Conservation (phyloP, 2,888 invertebrate species). For the Fragum fragum region DNA sequence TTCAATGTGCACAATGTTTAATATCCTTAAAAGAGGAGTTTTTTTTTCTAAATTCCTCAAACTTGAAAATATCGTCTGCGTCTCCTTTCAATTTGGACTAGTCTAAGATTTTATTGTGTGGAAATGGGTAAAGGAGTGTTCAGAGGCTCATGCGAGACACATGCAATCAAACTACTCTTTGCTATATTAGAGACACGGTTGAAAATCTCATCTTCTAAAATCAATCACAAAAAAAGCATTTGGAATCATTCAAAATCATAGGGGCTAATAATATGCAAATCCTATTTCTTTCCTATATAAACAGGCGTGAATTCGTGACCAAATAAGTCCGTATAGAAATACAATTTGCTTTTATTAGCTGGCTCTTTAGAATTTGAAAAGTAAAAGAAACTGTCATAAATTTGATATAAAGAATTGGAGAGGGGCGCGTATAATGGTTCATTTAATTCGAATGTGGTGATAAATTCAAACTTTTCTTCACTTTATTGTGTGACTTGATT, state of each 20-base stretch:
- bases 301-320: conserved; percentile 3
- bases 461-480: background rate
- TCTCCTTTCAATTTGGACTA: too few species aligned
- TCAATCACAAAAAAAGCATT: background rate
- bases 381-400: conserved; percentile 31
- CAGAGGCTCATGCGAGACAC: too few species aligned
- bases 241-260: background rate
- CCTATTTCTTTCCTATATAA: background rate
- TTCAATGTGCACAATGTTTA: too few species aligned
- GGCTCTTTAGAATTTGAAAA: conserved; percentile 28
- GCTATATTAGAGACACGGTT: too few species aligned
- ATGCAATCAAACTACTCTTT: too few species aligned
- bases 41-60: too few species aligned
- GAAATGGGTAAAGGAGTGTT: too few species aligned
- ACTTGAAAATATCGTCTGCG: too few species aligned
- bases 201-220: too few species aligned
- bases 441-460: conserved; percentile 7
- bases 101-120: too few species aligned
- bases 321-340: background rate
- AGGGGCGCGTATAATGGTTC: background rate
- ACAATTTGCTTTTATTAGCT: conserved; percentile 32
- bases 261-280: conserved; percentile 2
- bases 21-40: too few species aligned
- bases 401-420: conserved; percentile 3
- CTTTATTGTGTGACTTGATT: background rate